A percentile compares a stretch with the other conserved stretches of the same genome.
Conservation (phyloP, 1,140 invertebrate species). For the Aphidius ervi region DNA sequence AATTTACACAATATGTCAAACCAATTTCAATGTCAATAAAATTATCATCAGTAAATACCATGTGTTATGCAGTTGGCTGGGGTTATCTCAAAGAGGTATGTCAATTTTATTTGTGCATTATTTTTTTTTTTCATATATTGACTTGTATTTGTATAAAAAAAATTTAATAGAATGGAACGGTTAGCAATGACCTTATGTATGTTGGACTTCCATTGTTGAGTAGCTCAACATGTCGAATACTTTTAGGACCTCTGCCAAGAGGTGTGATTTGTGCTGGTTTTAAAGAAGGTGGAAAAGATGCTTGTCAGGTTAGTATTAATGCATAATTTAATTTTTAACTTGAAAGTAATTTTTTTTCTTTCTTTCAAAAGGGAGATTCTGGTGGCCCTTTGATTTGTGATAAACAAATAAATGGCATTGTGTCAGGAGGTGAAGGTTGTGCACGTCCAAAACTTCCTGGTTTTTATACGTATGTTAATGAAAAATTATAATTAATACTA, state of each 20-base stretch:
- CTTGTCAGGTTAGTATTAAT: conserved; percentile 59
- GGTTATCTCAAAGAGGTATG: conserved; percentile 37
- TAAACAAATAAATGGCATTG: conserved; percentile 52
- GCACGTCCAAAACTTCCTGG: conserved; percentile 53
- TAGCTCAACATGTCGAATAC: conserved; percentile 33
- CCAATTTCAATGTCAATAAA: conserved; percentile 7
- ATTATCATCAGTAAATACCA: conserved; percentile 18
- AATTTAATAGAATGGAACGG: conserved; percentile 21
- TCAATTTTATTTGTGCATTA: neutral
- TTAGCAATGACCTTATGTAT: conserved; percentile 39
- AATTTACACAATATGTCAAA: conserved; percentile 15
- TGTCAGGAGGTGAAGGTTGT: conserved; percentile 58
- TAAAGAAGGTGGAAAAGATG: conserved; percentile 62
- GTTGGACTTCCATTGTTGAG: conserved; percentile 46
- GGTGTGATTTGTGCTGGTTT: conserved; percentile 72
- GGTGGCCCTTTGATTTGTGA: conserved; percentile 52
- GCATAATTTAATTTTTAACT: neutral
- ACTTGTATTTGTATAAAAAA: neutral
- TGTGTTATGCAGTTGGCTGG: conserved; percentile 49
- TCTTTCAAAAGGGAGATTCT: conserved; percentile 51
- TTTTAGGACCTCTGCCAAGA: conserved; percentile 52
- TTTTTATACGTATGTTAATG: conserved; percentile 51
- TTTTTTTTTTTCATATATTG: neutral
- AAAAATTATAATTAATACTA: too few species aligned
- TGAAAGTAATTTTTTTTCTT: conserved; percentile 9